Conservation (phyloP, 2,797 vertebrate genomes). For the Rhinichthys osculus region DNA sequence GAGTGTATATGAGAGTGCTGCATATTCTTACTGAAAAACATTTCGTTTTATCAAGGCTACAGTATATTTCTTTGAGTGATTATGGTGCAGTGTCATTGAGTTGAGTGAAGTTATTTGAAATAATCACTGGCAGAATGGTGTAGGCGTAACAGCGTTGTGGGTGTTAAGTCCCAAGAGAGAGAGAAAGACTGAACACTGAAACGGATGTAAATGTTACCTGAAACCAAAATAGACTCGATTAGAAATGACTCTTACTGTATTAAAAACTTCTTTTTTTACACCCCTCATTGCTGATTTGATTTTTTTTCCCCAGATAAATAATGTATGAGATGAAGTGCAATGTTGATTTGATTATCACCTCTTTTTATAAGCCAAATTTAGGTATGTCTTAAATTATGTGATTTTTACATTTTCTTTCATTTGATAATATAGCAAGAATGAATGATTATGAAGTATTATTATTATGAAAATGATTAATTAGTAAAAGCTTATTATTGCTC, state of each 20-base stretch:
- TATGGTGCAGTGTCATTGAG: conserved; percentile 11
- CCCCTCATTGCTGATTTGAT: not conserved
- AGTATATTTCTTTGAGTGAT: not conserved
- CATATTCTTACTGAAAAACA: not conserved
- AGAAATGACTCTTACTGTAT: conserved; percentile 5
- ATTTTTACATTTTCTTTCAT: not conserved
- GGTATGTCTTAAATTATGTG: not conserved
- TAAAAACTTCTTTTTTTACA: not conserved
- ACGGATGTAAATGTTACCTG: conserved; percentile 47
- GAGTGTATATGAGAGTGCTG: not conserved
- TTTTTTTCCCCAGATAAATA: not conserved
- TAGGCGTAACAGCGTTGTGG: conserved; percentile 46
- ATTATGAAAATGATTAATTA: not conserved
- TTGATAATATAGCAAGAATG: not conserved
- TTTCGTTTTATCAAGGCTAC: conserved; percentile 25
- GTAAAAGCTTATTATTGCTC: not conserved
- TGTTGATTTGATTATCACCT: not conserved
- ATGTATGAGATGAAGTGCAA: not conserved
- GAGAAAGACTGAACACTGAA: conserved; percentile 49
- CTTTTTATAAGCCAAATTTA: not conserved
- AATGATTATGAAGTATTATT: not conserved
- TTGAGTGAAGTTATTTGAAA: conserved; percentile 33
- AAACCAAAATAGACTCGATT: conserved; percentile 53
- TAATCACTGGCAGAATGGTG: conserved; percentile 42
- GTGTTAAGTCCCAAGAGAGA: conserved; percentile 48